Evolutionary conservation across 2,888 invertebrate species (phyloP), one percentile per base, ranked within the genome.

Genomic region (Trichopoda pennipes): DNA sequence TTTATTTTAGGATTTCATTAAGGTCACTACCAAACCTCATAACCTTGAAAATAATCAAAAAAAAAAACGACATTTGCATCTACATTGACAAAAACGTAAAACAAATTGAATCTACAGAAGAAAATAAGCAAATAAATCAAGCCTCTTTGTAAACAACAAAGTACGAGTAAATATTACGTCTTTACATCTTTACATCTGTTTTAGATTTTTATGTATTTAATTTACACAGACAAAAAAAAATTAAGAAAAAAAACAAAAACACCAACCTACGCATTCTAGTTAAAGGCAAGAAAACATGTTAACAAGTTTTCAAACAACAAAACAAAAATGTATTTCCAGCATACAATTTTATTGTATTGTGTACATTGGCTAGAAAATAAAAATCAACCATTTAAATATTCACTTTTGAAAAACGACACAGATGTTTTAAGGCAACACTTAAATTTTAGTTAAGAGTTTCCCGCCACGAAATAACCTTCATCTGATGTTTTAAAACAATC

Each of bases 261-360:
- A 8, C 10, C 38, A 76, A 58, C 81, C 81, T 81, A 81, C 81
- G 69, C 81, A 78, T 69, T 78, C 35, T 63, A 61, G 66, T 72
- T 77, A 70, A 58, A 64, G 63, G 32, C 61, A 66, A 28, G 56
- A 70, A 70, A 70, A 70, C 75, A 75, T 66, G 75, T 75, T 56
- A 80, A 61, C 72, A 3, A 44, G 72, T 66, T 75, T 75, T 61
- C 12, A 60, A 23, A 47, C 1, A 10, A 38, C 49, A 38, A 76
- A 12, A 17, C 2, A 42, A 49, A 58, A 32, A 60, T 60, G 19
- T 78, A 32, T 61, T 17, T 69, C 60, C 55, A 19, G 38, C n/a
- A 28, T 42, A 69, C 17, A 6, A 32, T 32, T 63, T 77, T 63
- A 77, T 77, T 76, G 44, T 68, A 47, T 38, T 55, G n/a, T 61